Percentiles rank a stretch among this genome's conserved stretches.
Conservation (phyloP, 1,140 invertebrate species). For the Drosophila sp. region DNA sequence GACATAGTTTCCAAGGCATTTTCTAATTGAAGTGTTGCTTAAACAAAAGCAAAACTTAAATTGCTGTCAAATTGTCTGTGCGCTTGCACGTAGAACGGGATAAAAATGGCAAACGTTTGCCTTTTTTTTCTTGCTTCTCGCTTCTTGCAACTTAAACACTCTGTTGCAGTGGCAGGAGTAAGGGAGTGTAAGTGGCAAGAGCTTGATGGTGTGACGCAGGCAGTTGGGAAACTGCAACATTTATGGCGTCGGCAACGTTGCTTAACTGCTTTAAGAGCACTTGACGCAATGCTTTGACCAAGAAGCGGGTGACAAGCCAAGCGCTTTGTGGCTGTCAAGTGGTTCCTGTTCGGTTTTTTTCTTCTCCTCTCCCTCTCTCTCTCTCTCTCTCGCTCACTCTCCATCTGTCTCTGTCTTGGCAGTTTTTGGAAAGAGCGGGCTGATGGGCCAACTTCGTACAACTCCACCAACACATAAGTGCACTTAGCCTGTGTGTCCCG, state of each 20-base stretch:
- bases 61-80: constrained; percentile 73
- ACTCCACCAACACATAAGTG: constrained; percentile 70
- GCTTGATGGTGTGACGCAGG: constrained; percentile 24
- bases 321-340: constrained; percentile 78
- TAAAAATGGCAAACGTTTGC: constrained; percentile 64
- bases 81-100: constrained; percentile 8
- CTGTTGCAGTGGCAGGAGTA: constrained; percentile 24
- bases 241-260: constrained; percentile 74
- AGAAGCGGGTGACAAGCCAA: constrained; percentile 75
- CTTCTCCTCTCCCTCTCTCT: not conserved
- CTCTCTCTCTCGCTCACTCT: constrained; percentile 1
- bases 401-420: constrained; percentile 21
- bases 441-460: constrained; percentile 38
- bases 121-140: constrained; percentile 40
- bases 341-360: constrained; percentile 26
- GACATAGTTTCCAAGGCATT: constrained; percentile 73
- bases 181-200: not conserved
- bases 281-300: constrained; percentile 77
- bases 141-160: constrained; percentile 52
- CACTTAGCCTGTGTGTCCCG: constrained; percentile 47
- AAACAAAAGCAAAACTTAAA: constrained; percentile 80
- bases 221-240: constrained; percentile 58
- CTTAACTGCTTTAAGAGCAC: constrained; percentile 73
- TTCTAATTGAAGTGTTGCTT: constrained; percentile 80
- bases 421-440: constrained; percentile 1